Evolutionary conservation across 2,888 invertebrate genomes (phyloP), one percentile per base, ranked within the genome.

Genomic region (Julus scanicus): DNA sequence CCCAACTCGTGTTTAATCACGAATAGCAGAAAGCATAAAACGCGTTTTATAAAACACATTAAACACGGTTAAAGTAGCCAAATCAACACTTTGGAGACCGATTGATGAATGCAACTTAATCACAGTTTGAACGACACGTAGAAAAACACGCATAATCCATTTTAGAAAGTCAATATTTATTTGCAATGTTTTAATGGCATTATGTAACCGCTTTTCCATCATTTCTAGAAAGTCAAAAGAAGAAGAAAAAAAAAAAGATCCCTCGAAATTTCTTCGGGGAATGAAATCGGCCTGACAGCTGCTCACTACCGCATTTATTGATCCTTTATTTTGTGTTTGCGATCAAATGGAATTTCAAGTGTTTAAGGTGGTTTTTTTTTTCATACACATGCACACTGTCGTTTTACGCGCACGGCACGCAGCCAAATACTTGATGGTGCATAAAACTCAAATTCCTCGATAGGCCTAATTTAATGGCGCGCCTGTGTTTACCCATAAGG

Each of bases 251-350:
- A 29, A 29, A 57, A 9, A 11, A 57, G 15, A 11, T 15, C 57
- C 57, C 57, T 17, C 57, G 15, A 57, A 57, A 15, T 48, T 48
- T 13, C 8, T 48, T 48, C 48, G 48, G 48, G 48, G 48, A 57
- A 63, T 20, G 63, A 63, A n/a, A 63, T 63, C 63, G 63, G n/a
- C 63, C 63, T 9, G 63, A 63, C 63, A 63, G 63, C 63, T 63
- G 63, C 63, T 63, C 63, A 15, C 63, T 20, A 63, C 63, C 63
- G 63, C 63, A 63, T 63, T 63, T 63, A 63, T 63, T 63, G 63
- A 63, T 63, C 63, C 63, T 63, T 63, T 63, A 63, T 63, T 63
- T 63, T 20, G 63, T 63, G 63, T 20, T 20, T 4, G n/a, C 4
- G 63, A 63, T 63, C 9, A 48, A 48, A 8, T n/a, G 63, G 5